phyloP scores from a whole-genome alignment of 1,140 invertebrate species.

The Euura lappo region DNA sequence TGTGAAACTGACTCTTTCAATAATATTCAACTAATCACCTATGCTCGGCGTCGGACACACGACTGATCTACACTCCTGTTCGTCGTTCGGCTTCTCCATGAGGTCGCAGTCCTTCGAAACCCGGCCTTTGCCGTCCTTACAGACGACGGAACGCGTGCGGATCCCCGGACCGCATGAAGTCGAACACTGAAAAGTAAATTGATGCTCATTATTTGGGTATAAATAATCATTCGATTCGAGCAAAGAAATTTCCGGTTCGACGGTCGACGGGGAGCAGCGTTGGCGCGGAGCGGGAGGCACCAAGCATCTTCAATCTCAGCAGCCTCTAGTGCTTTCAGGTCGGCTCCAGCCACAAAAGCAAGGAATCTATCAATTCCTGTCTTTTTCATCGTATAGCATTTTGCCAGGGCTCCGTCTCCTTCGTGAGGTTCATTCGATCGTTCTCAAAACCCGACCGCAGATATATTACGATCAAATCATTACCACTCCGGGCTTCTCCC shows the following conservation, averaged over 20 bases:
- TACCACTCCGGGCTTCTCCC: not conserved
- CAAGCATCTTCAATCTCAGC: slow-evolving; percentile 3
- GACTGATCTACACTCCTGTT: slow-evolving; percentile 51
- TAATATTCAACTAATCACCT: slow-evolving; percentile 8
- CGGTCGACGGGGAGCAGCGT: not conserved
- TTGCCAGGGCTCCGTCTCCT: not conserved
- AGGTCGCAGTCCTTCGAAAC: slow-evolving; percentile 63
- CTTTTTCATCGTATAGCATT: slow-evolving; percentile 42
- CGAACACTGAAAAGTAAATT: slow-evolving; percentile 73
- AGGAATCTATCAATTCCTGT: slow-evolving; percentile 58
- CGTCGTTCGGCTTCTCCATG: slow-evolving; percentile 53
- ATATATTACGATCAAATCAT: slow-evolving; percentile 7
- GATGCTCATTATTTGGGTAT: too few species aligned
- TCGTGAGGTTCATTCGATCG: not conserved
- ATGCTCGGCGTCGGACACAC: slow-evolving; percentile 38
- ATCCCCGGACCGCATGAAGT: slow-evolving; percentile 82
- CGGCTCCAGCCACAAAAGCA: slow-evolving; percentile 43
- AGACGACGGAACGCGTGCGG: slow-evolving; percentile 84
- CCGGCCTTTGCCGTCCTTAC: slow-evolving; percentile 65
- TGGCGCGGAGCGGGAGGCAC: slow-evolving; percentile 8
- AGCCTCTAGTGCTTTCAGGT: slow-evolving; percentile 34
- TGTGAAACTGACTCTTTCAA: too few species aligned
- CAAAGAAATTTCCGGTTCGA: not conserved
- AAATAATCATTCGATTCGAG: not conserved
- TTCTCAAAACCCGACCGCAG: not conserved